These are phyloP conservation scores for Mesoclemmys tuberculata DNA, from an alignment of 2,113 vertebrate genomes.

Conservation along the genomic window DNA sequence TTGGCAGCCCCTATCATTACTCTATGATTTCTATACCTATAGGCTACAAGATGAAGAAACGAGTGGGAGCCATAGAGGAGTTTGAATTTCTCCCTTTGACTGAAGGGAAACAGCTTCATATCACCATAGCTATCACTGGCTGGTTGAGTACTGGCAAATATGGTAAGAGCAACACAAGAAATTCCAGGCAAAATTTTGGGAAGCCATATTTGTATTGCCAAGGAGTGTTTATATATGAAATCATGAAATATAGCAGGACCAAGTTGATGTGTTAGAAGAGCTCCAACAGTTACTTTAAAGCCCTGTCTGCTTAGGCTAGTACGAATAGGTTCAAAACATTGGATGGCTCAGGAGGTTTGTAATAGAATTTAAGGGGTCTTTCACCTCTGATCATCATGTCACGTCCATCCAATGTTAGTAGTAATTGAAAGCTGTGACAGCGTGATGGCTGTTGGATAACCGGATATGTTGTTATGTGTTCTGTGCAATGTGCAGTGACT, in stretches of 20 bases:
- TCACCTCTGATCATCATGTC: not conserved
- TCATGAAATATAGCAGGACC: not conserved
- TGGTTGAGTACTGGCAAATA: constrained; percentile 96
- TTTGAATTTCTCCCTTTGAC: constrained; percentile 94
- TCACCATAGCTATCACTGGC: constrained; percentile 93
- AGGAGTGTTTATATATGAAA: not conserved
- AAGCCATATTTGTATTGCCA: rapidly evolving
- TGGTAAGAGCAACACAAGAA: constrained; percentile 79
- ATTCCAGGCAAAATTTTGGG: not conserved
- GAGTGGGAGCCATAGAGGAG: constrained; percentile 95
- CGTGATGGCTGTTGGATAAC: not conserved
- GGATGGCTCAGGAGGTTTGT: not conserved
- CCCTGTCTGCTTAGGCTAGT: not conserved
- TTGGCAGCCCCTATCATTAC: not conserved
- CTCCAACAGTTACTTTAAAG: not conserved
- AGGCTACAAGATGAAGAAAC: constrained; percentile 99
- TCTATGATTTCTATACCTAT: not conserved
- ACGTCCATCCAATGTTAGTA: not conserved
- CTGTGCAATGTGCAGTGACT: not conserved
- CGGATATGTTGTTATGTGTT: not conserved
- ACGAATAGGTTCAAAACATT: not conserved
- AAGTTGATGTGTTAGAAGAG: not conserved
- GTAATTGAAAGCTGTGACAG: not conserved
- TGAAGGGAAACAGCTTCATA: constrained; percentile 89
- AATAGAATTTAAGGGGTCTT: not conserved